phyloP scores from a whole-genome alignment of 2,888 invertebrate species.

The Apoda limacodes region DNA sequence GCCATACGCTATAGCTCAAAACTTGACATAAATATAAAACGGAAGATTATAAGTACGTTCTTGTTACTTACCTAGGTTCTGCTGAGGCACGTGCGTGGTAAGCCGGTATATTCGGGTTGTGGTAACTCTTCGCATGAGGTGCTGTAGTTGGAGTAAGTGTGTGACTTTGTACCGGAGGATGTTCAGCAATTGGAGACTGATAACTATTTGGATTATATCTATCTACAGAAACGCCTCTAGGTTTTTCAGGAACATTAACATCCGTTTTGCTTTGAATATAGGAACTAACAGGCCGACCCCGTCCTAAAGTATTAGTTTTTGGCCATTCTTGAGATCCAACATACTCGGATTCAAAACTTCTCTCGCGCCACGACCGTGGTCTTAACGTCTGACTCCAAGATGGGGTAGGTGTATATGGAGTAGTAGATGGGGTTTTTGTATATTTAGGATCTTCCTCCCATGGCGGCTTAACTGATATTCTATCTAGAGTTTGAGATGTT shows the following conservation, averaged over 20 bases:
- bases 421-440: constrained; percentile 31
- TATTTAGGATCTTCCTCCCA: constrained; percentile 53
- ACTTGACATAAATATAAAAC: neutral
- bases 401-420: constrained; percentile 43
- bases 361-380: constrained; percentile 56
- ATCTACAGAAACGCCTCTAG: constrained; percentile 58
- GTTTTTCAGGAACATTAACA: constrained; percentile 37
- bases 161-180: constrained; percentile 59
- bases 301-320: constrained; percentile 50
- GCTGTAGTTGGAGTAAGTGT: constrained; percentile 50
- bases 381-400: constrained; percentile 62
- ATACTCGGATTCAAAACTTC: constrained; percentile 57
- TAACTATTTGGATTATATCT: constrained; percentile 58
- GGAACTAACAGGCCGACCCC: constrained; percentile 52
- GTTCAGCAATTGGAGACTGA: constrained; percentile 48
- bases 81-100: constrained; percentile 59
- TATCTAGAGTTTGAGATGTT: constrained; percentile 35
- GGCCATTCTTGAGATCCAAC: constrained; percentile 51
- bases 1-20: neutral
- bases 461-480: constrained; percentile 43
- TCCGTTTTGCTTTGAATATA: constrained; percentile 35
- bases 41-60: too few relatives aligned
- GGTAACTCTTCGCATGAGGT: constrained; percentile 39
- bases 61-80: constrained; percentile 51
- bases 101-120: constrained; percentile 61